These are phyloP conservation scores for Pangasius krempfi DNA, from an alignment of 2,797 vertebrate genomes.

Conservation along the genomic window DNA sequence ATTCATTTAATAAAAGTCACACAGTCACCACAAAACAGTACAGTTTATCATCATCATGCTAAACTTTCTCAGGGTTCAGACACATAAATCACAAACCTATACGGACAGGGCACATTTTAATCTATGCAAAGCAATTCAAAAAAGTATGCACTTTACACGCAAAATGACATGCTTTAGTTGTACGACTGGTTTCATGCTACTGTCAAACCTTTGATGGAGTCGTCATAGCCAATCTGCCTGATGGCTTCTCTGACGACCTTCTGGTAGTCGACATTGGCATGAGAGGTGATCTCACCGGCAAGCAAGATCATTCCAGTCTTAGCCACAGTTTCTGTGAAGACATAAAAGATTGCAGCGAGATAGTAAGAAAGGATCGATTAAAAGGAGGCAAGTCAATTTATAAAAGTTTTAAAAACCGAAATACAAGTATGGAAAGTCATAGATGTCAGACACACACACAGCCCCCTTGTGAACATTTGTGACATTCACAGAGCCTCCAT, in stretches of 20 bases:
- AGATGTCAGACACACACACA: neutral
- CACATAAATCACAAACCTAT: neutral
- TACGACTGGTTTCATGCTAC: neutral
- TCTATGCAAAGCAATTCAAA: neutral
- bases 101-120: neutral
- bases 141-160: neutral
- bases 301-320: constrained; percentile 98
- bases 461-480: too few species aligned
- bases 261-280: constrained; percentile 88
- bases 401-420: neutral
- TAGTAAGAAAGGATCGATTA: too few species aligned
- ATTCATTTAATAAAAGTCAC: neutral
- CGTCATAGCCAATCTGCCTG: constrained; percentile 91
- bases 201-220: constrained; percentile 88
- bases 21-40: neutral
- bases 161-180: neutral
- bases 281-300: constrained; percentile 92
- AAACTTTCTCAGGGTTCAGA: too few species aligned
- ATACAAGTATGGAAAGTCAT: neutral
- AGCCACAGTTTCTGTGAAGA: constrained; percentile 86
- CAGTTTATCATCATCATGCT: neutral
- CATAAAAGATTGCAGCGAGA: neutral
- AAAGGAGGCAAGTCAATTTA: too few species aligned
- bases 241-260: constrained; percentile 91
- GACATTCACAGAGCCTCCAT: neutral